These are phyloP conservation scores for Cheiracanthium punctorium DNA, from an alignment of 2,888 invertebrate genomes.

Conservation along the genomic window DNA sequence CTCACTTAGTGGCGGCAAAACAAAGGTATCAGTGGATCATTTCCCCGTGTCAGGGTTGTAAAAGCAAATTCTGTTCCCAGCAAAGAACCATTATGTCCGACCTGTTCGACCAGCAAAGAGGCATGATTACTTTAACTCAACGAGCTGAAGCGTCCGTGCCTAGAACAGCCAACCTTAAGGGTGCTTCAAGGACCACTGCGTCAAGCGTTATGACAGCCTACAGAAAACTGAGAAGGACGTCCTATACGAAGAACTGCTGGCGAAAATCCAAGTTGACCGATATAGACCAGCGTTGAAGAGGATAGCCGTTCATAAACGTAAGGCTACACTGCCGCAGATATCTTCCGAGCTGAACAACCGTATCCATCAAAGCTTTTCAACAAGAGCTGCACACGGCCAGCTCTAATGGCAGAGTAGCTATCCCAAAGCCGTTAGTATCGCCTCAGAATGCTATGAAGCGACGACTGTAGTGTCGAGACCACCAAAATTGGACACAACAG, in stretches of 20 bases:
- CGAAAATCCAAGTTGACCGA: background rate
- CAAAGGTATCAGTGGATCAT: background rate
- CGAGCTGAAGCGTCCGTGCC: background rate
- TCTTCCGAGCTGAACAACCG: no score
- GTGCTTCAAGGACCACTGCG: constrained; percentile 15
- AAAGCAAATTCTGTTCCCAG: background rate
- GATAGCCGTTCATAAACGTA: no score
- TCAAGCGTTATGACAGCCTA: background rate
- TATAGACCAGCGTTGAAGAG: background rate
- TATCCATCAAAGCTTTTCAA: no score
- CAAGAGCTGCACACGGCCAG: no score
- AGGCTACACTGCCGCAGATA: no score
- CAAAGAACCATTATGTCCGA: constrained; percentile 6
- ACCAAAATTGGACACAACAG: no score
- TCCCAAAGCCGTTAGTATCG: no score
- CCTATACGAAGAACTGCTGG: no score
- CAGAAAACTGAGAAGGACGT: background rate
- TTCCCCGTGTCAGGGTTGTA: background rate
- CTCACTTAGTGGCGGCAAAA: background rate
- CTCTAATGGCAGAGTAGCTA: no score
- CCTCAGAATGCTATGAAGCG: no score
- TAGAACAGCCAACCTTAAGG: background rate
- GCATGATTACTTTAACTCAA: background rate
- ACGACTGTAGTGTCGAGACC: no score
- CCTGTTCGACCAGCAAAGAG: background rate